phyloP scores from a whole-genome alignment of 2,888 invertebrate species.

The Bugula neritina region DNA sequence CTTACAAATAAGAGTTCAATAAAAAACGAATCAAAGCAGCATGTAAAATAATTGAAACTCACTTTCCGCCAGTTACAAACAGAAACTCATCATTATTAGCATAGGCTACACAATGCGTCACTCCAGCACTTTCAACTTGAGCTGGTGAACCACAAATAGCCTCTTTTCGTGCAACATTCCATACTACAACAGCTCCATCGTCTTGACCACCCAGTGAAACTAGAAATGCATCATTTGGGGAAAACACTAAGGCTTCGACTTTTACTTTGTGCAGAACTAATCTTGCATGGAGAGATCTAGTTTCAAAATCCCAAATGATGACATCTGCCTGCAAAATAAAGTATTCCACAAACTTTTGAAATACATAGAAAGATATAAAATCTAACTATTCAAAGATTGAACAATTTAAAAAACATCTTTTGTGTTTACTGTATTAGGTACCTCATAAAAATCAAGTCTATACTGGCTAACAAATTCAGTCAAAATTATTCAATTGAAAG shows the following conservation, averaged over 20 bases:
- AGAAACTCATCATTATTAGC: conserved; percentile 45
- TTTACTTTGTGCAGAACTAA: conserved; percentile 83
- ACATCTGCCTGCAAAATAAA: conserved; percentile 62
- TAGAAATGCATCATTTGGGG: conserved; percentile 72
- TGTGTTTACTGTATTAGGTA: too few relatives aligned
- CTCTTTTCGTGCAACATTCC: conserved; percentile 64
- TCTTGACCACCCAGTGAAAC: conserved; percentile 82
- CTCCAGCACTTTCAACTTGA: conserved; percentile 67
- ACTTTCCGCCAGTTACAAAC: conserved; percentile 55
- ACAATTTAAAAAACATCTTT: too few relatives aligned
- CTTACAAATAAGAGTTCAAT: too few relatives aligned
- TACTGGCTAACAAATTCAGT: too few relatives aligned
- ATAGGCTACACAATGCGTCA: conserved; percentile 60
- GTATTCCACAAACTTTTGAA: conserved; percentile 1
- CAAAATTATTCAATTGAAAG: too few relatives aligned
- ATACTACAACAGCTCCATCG: conserved; percentile 78
- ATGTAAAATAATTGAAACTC: too few relatives aligned
- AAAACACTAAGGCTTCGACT: conserved; percentile 77
- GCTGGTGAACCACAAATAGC: conserved; percentile 62
- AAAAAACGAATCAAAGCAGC: too few relatives aligned
- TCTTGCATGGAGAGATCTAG: conserved; percentile 61
- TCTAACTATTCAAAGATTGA: too few relatives aligned
- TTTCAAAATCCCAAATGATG: conserved; percentile 78
- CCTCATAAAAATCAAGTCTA: too few relatives aligned
- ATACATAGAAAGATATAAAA: conserved; percentile 28